Evolutionary conservation across 2,888 invertebrate genomes (phyloP).

Genomic region (Cecidostiba fungosa): DNA sequence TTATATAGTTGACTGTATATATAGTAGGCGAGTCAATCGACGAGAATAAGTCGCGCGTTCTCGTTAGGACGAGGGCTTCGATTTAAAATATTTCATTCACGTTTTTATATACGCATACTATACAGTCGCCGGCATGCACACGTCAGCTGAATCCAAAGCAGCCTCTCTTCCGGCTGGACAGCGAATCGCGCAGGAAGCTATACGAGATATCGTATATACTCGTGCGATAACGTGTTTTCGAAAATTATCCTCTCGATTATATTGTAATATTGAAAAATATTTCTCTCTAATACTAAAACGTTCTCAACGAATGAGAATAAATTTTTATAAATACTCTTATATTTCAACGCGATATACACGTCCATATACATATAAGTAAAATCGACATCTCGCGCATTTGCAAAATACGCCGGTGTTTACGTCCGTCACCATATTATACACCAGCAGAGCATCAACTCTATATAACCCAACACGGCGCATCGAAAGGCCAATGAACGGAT

Average conservation of each 20-base stretch:
- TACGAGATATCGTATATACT: conserved; percentile 36
- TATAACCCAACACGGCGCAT: background rate
- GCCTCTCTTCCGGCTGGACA: conserved; percentile 57
- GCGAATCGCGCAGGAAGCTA: conserved; percentile 46
- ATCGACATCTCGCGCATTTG: background rate
- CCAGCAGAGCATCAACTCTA: background rate
- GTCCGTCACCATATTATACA: background rate
- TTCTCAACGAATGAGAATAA: too few species aligned
- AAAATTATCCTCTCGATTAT: background rate
- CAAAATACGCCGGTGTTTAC: background rate
- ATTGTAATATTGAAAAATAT: too few species aligned
- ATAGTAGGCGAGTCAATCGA: conserved; percentile 37
- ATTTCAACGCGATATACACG: too few species aligned
- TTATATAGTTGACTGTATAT: too few species aligned
- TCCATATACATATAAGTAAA: too few species aligned
- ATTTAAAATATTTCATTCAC: conserved; percentile 56
- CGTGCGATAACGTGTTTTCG: conserved; percentile 1
- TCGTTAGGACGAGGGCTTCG: background rate
- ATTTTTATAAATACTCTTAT: too few species aligned
- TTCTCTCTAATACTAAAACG: background rate
- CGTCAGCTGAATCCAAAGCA: conserved; percentile 57
- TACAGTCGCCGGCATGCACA: background rate
- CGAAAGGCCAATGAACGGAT: conserved; percentile 52
- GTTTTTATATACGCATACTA: conserved; percentile 38
- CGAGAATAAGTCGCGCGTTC: background rate